A percentile compares a stretch with the other conserved stretches of the same genome.
phyloP scores from a whole-genome alignment of 1,140 invertebrate species.

The Drosophila nikananu region DNA sequence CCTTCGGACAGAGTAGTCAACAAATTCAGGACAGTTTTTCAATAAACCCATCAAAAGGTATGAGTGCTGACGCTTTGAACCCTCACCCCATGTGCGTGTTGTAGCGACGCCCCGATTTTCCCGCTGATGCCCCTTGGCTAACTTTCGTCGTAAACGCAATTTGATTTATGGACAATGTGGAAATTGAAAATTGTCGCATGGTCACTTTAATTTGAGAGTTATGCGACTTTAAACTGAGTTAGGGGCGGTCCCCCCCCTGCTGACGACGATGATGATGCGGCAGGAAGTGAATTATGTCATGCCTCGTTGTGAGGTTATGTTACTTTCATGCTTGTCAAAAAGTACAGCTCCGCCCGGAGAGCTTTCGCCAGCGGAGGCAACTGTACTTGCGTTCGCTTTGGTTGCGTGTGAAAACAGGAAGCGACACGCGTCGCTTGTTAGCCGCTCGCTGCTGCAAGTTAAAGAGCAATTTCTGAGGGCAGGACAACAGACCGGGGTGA shows the following conservation, averaged over 20 bases:
- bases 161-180: constrained; percentile 80
- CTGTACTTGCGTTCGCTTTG: constrained; percentile 55
- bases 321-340: constrained; percentile 48
- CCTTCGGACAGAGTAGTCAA: constrained; percentile 13
- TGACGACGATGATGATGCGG: constrained; percentile 29
- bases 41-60: constrained; percentile 79
- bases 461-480: constrained; percentile 57
- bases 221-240: constrained; percentile 75
- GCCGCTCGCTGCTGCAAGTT: constrained; percentile 63
- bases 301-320: constrained; percentile 75
- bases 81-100: constrained; percentile 47
- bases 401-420: constrained; percentile 70
- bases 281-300: constrained; percentile 79
- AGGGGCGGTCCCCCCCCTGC: constrained; percentile 23
- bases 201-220: constrained; percentile 83
- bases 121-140: constrained; percentile 52
- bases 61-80: constrained; percentile 54
- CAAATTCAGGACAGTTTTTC: constrained; percentile 62
- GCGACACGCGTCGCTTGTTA: constrained; percentile 75
- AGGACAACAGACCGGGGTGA: constrained; percentile 44
- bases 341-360: constrained; percentile 52
- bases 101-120: constrained; percentile 12
- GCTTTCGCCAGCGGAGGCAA: constrained; percentile 9
- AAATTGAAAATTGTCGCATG: constrained; percentile 82
- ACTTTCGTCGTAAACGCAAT: constrained; percentile 68